Evolutionary conservation across 1,140 invertebrate species (phyloP).

Genomic region (Drosophila lacteicornis): DNA sequence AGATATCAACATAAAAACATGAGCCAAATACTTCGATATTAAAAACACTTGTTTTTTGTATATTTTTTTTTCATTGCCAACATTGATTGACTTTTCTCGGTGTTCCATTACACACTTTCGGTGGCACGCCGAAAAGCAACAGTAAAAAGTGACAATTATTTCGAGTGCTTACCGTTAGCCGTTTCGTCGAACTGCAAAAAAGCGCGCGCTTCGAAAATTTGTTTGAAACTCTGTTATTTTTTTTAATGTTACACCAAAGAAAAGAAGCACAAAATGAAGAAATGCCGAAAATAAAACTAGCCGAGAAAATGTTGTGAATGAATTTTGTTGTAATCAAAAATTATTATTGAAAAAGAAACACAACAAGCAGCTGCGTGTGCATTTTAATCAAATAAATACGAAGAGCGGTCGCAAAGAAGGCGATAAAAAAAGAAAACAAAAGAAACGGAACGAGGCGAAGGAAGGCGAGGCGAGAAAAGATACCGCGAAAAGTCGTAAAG

Average conservation of each 20-base stretch:
- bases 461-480: conserved; percentile 23
- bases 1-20: conserved; percentile 1
- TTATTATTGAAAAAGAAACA: not conserved
- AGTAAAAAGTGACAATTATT: conserved; percentile 1
- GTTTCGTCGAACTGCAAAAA: conserved; percentile 6
- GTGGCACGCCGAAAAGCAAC: not conserved
- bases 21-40: not conserved
- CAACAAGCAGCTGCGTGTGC: conserved; percentile 23
- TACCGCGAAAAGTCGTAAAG: conserved; percentile 60
- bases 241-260: conserved; percentile 26
- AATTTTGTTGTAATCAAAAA: conserved; percentile 16
- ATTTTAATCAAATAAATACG: conserved; percentile 35
- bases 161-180: conserved; percentile 4
- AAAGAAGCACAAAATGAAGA: not conserved
- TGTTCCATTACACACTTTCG: no score
- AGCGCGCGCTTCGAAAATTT: conserved; percentile 12
- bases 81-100: not conserved
- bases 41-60: not conserved
- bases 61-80: not conserved
- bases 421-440: conserved; percentile 30
- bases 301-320: conserved; percentile 47
- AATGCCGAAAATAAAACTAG: conserved; percentile 30
- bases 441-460: conserved; percentile 8
- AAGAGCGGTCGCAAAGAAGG: conserved; percentile 22
- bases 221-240: conserved; percentile 11